Conservation (phyloP, 2,797 vertebrate species). For the Gadopsis marmoratus region DNA sequence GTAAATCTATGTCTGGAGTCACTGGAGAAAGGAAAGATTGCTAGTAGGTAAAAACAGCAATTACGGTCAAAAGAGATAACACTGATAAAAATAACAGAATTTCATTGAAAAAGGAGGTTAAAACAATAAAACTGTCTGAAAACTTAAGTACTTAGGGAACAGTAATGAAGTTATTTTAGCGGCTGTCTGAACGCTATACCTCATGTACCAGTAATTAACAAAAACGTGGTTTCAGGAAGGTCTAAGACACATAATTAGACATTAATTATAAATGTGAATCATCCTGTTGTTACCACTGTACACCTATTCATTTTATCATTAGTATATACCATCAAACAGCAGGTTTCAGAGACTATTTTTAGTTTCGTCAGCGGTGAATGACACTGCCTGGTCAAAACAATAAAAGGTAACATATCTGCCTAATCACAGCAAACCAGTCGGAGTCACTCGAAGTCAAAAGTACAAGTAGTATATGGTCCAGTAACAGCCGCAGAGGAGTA, state of each 20-base stretch:
- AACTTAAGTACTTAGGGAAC: neutral
- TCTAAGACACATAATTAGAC: neutral
- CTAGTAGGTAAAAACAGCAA: conserved; percentile 1
- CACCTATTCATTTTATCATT: neutral
- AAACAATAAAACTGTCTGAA: neutral
- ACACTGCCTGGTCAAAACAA: neutral
- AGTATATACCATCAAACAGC: neutral
- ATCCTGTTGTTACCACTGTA: neutral
- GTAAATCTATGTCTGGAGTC: conserved; percentile 42
- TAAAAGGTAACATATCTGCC: neutral
- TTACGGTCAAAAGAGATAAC: conserved; percentile 8
- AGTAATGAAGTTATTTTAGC: neutral
- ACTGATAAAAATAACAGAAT: conserved; percentile 6
- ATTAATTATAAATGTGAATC: conserved; percentile 1
- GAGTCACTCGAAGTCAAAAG: neutral
- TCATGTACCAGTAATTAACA: too few relatives aligned
- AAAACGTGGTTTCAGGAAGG: neutral
- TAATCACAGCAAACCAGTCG: neutral
- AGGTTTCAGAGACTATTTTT: neutral
- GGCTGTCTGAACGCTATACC: neutral
- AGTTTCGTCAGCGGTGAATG: neutral
- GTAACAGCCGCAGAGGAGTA: neutral
- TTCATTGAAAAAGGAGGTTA: neutral
- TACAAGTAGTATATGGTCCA: neutral
- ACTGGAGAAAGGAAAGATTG: conserved; percentile 4